Percentiles rank a stretch among this genome's conserved stretches.
Evolutionary conservation across 2,797 vertebrate genomes (phyloP).

Genomic region (Sebastes steindachneri): DNA sequence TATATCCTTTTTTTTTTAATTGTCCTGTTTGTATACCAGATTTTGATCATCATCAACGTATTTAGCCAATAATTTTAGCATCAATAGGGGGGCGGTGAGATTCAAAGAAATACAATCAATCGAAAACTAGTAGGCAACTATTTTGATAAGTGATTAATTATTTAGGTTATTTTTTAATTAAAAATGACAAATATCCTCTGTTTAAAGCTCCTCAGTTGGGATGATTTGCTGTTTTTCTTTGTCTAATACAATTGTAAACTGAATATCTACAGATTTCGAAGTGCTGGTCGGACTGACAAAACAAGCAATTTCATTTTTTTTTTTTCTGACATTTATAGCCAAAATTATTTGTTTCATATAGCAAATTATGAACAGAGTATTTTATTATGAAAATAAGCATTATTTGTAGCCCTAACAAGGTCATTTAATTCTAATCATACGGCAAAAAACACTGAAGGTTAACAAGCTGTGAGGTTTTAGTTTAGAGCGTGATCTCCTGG

Average conservation of each 20-base stretch:
- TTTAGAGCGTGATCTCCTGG: neutral
- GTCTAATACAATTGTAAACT: neutral
- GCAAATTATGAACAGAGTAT: neutral
- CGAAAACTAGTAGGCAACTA: neutral
- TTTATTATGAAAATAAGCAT: neutral
- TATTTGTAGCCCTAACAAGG: neutral
- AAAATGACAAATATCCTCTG: neutral
- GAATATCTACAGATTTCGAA: neutral
- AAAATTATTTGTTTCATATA: neutral
- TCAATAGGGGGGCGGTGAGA: accelerated
- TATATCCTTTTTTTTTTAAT: neutral
- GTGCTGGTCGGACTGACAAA: neutral
- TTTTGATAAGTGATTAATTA: neutral
- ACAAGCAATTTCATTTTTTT: neutral
- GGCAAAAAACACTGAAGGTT: neutral
- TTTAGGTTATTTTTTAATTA: neutral
- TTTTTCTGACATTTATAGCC: neutral
- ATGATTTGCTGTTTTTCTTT: neutral
- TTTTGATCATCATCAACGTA: neutral
- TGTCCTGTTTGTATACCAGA: neutral
- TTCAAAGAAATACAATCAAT: neutral
- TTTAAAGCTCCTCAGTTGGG: neutral
- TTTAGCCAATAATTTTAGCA: neutral
- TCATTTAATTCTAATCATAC: neutral
- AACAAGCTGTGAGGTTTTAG: neutral